phyloP scores from a whole-genome alignment of 1,140 invertebrate genomes.

The Philopotamus ludificatus region DNA sequence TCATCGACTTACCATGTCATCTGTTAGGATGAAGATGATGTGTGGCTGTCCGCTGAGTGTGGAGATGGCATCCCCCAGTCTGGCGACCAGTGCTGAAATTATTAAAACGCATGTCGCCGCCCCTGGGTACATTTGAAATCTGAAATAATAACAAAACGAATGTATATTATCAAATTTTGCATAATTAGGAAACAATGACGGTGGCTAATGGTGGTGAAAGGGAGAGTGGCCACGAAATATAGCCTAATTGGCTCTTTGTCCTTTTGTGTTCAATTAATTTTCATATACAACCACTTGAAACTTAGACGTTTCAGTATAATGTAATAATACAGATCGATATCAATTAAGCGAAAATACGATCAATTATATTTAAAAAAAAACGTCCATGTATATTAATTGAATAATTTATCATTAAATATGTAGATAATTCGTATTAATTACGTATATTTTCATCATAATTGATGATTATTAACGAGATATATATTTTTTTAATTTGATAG shows the following conservation, averaged over 20 bases:
- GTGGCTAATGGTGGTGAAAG: neutral
- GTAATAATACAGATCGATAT: too few relatives aligned
- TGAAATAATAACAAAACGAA: neutral
- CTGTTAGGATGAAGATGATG: conserved; percentile 63
- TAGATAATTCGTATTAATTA: too few relatives aligned
- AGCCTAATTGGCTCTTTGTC: neutral
- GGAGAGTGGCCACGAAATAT: neutral
- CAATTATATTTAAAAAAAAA: too few relatives aligned
- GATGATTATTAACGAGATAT: too few relatives aligned
- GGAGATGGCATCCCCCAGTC: conserved; percentile 33
- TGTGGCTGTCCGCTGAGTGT: conserved; percentile 48
- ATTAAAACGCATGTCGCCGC: conserved; percentile 14
- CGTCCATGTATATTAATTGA: too few relatives aligned
- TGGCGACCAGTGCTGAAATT: conserved; percentile 21
- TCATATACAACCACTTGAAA: too few relatives aligned
- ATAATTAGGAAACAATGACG: neutral
- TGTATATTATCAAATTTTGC: too few relatives aligned
- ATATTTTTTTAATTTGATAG: too few relatives aligned
- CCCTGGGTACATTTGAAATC: conserved; percentile 12
- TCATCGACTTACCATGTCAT: conserved; percentile 67
- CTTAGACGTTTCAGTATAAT: too few relatives aligned
- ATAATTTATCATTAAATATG: too few relatives aligned
- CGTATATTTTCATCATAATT: too few relatives aligned
- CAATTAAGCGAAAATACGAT: too few relatives aligned
- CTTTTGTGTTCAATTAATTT: neutral